Base-by-base conservation (phyloP, 1,140 invertebrate genomes). In the Stegodyphus mimosarum region DNA sequence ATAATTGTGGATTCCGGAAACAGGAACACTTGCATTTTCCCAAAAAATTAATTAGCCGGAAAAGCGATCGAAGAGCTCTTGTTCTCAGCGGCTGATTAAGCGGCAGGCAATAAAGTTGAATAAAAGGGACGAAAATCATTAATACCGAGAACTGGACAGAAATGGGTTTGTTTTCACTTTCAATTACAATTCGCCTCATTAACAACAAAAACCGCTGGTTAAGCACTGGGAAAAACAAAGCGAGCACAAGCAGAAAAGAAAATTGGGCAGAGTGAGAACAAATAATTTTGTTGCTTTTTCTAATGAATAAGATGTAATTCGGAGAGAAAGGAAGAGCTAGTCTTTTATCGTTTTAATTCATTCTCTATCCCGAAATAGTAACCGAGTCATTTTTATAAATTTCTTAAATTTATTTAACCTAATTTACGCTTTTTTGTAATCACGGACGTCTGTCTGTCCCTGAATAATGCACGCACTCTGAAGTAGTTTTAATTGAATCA, bases 31-130 rank as follows among this genome's bases (percentile, higher is more conserved):
- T 72, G 63, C 63, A 18, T 72, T 72, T 81, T 72, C 18, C 53
- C 69, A 67, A 67, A 81, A 81, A 81, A 81, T 81, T 81, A 81
- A 81, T 81, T 81, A 81, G 78, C 72, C 53, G 78, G 48, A 72
- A 81, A 63, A 72, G 53, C 67, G 78, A 81, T 81, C 70, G 78
- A 71, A 81, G 50, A 49, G 9, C 48, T 17, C 13, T 18, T n/a
- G 15, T 67, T 67, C 66, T 67, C 66, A 67, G 53, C 49, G 50
- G n/a, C 33, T 53, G 73, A 48, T 60, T 55, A 49, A 13, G 13
- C 51, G 33, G 51, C n/a, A 18, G 7, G 17, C 66, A 49, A 60
- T 60, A 53, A 75, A 11, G 55, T 15, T 1, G 78, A 33, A 33
- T 6, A 48, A n/a, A 66, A 33, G 18, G 7, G 13, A 33, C 15